Evolutionary conservation across 2,888 invertebrate species (phyloP), one percentile per base, ranked within the genome.

Genomic region (Rhingia campestris): DNA sequence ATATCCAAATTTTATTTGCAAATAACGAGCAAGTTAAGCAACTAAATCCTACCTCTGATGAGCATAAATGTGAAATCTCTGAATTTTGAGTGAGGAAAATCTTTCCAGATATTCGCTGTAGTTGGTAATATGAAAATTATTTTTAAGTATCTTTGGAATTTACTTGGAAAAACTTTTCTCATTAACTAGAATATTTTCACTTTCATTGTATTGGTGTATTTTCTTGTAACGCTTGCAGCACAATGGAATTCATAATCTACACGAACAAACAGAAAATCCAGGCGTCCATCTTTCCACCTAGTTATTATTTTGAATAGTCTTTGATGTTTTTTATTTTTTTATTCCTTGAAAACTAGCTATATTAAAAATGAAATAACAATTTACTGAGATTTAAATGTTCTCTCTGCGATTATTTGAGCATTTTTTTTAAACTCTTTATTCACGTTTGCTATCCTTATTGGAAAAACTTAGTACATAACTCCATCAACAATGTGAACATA

Each of bases 161-260:
- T 69, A 61, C 66, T 81, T 76, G 59, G 9, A 59, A 76, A 32
- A 81, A 81, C 72, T 81, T 81, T 81, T 81, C 76, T 76, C 81
- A 76, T 81, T 81, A 81, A 72, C 81, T 76, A 76, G 51, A 81
- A 64, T 72, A 66, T 76, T 76, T 81, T 49, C 51, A 43, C 49
- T 66, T 66, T 3, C 35, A 51, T n/a, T 63, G 12, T n/a, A n/a
- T 3, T n/a, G 14, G 3, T 22, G 10, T 22, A 32, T 35, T 4
- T 14, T 47, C n/a, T 12, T 22, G n/a, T 4, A 59, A 5, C 43
- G 59, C 43, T 59, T n/a, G 9, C 6, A 59, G 59, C 59, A 35
- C 4, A 61, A 37, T 10, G 10, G n/a, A 35, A 45, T 33, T 33
- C 33, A 4, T 59, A 49, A 49, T 4, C 35, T 47, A 47, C 35